Evolutionary conservation across 2,113 vertebrate genomes (phyloP).

Genomic region (Hipposideros armiger): DNA sequence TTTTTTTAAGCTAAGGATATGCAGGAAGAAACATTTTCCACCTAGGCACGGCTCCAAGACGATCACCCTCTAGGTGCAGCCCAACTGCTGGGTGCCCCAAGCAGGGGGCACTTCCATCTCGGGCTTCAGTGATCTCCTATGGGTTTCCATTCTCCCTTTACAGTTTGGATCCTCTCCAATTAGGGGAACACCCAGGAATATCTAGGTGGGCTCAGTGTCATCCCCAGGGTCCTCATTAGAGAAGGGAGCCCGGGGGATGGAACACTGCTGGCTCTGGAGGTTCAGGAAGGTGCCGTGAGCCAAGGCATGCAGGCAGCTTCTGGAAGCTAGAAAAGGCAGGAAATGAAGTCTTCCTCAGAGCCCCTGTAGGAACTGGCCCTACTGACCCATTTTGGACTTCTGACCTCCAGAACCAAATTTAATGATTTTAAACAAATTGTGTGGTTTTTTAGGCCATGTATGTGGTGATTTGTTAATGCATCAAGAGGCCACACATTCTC

Average conservation of each 20-base stretch:
- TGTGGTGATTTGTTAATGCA: neutral
- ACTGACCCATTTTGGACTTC: neutral
- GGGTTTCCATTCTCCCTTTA: neutral
- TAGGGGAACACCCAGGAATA: neutral
- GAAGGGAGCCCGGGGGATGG: neutral
- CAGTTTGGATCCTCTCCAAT: rapidly evolving
- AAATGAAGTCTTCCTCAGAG: neutral
- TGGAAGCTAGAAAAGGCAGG: neutral
- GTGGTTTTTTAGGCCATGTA: neutral
- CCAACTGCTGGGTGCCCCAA: neutral
- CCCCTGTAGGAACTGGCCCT: no score
- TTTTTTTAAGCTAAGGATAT: neutral
- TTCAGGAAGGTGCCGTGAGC: neutral
- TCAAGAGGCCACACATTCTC: neutral
- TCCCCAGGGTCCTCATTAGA: neutral
- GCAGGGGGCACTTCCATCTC: neutral
- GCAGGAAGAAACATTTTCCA: neutral
- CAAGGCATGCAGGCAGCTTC: neutral
- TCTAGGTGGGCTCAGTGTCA: no score
- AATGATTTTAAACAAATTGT: neutral
- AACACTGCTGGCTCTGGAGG: neutral
- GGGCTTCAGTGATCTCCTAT: neutral
- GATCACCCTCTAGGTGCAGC: neutral
- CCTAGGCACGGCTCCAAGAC: neutral
- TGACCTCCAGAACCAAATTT: no score